Evolutionary conservation across 2,888 invertebrate genomes (phyloP), one percentile per base, ranked within the genome.

Genomic region (Altica lythri): DNA sequence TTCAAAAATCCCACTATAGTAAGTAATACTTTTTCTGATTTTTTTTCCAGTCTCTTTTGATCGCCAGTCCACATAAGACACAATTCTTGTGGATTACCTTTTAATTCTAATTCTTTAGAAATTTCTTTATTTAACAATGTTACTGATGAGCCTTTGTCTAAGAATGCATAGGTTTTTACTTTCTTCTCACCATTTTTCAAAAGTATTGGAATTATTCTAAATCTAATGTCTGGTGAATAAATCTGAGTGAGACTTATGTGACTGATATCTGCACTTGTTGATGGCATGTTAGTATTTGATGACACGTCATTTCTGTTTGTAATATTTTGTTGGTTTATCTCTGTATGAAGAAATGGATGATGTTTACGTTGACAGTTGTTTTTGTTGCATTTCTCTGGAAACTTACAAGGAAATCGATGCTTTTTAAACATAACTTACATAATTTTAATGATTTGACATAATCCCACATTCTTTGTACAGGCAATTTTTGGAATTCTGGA

Each of bases 71-170:
- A 37, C 37, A 10, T 47, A 4, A 47, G 25, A 37, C 47, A 35
- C n/a, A 47, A 16, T 17, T 34, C 37, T 25, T 47, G 37, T 10
- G 16, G 19, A 5, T 18, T 35, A 6, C 34, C 47, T 18, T 47
- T 6, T 19, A 37, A 8, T 10, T 19, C 13, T 19, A 49, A 40
- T 22, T 40, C 29, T 2, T 40, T 16, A 14, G 40, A 38, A 9
- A 49, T 17, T 14, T 13, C 13, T 29, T 47, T 10, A 10, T 47
- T 18, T 16, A 47, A 22, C 16, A 47, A 22, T 5, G 48, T 38
- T 3, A 48, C 38, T 13, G 48, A 48, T 22, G 4, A 47, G 19
- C 47, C 47, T 25, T 47, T 37, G 32, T 40, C 49, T 10, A 49
- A 10, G 12, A 49, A 49, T 8, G 50, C 50, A 30, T 40, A 43